A percentile compares a stretch with the other conserved stretches of the same genome.
phyloP scores from a whole-genome alignment of 2,797 vertebrate genomes.

The Buceros bicornis region DNA sequence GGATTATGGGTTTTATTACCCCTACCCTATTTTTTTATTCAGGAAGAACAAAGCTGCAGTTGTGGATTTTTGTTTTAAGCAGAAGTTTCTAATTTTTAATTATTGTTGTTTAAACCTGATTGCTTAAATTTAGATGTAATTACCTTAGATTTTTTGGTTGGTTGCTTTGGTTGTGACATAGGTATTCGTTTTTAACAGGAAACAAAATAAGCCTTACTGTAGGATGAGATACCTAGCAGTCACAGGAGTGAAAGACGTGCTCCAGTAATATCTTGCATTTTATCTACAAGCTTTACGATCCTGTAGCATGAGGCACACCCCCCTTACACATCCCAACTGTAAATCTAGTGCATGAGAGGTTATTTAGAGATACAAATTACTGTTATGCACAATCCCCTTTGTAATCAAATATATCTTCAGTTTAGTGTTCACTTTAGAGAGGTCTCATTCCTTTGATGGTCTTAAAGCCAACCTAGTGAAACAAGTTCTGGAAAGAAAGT shows the following conservation, averaged over 20 bases:
- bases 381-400: slow-evolving; percentile 50
- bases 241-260: background rate
- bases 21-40: background rate
- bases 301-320: background rate
- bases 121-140: background rate
- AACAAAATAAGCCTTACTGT: background rate
- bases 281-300: slow-evolving; percentile 40
- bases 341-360: slow-evolving; percentile 51
- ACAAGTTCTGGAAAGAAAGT: slow-evolving; percentile 27
- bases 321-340: slow-evolving; percentile 18
- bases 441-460: slow-evolving; percentile 46
- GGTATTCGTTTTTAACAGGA: too few relatives aligned
- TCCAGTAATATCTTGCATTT: background rate
- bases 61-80: background rate
- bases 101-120: background rate
- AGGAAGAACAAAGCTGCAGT: background rate
- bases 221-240: background rate
- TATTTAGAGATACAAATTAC: slow-evolving; percentile 67
- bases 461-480: slow-evolving; percentile 61
- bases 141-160: background rate
- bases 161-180: background rate
- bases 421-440: slow-evolving; percentile 47
- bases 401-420: slow-evolving; percentile 66
- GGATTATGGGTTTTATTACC: background rate
- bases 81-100: background rate